A percentile compares a stretch with the other conserved stretches of the same genome.
Conservation (phyloP, 2,113 vertebrate species). For the Peromyscus maniculatus region DNA sequence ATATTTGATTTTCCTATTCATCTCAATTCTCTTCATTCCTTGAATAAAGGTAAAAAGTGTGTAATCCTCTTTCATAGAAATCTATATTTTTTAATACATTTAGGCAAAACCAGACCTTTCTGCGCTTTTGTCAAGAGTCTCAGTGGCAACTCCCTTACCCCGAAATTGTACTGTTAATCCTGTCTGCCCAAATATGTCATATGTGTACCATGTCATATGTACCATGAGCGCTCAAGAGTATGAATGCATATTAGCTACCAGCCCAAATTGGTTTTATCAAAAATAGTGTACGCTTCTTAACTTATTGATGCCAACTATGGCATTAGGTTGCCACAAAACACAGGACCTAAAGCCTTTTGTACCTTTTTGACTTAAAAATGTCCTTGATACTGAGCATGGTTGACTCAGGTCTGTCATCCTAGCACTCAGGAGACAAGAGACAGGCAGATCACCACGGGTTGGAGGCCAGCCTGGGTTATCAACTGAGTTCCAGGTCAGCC, state of each 20-base stretch:
- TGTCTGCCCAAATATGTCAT: not conserved
- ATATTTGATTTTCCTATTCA: constrained; percentile 14
- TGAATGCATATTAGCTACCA: constrained; percentile 29
- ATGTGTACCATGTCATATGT: not conserved
- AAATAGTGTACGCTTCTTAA: constrained; percentile 34
- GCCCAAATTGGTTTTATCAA: constrained; percentile 47
- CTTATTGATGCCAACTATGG: constrained; percentile 17
- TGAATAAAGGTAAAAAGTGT: constrained; percentile 42
- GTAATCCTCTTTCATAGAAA: constrained; percentile 23
- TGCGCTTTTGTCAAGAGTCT: constrained; percentile 26
- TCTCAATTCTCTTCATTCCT: constrained; percentile 16
- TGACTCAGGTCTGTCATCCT: not conserved
- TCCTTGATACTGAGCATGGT: not conserved
- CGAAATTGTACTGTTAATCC: constrained; percentile 9
- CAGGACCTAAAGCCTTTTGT: constrained; percentile 31
- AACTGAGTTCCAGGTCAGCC: not conserved
- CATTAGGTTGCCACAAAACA: constrained; percentile 41
- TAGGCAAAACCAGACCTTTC: not conserved
- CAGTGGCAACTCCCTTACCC: constrained; percentile 29
- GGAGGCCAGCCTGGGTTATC: not conserved
- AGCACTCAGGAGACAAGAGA: not conserved
- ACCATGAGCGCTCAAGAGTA: not conserved
- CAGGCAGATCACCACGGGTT: not conserved
- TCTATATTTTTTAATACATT: constrained; percentile 13
- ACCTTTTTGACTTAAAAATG: constrained; percentile 28